Percentiles rank a stretch among this genome's conserved stretches.
These are phyloP conservation scores for Hymenopus coronatus DNA, from an alignment of 2,888 invertebrate species.

Conservation along the genomic window DNA sequence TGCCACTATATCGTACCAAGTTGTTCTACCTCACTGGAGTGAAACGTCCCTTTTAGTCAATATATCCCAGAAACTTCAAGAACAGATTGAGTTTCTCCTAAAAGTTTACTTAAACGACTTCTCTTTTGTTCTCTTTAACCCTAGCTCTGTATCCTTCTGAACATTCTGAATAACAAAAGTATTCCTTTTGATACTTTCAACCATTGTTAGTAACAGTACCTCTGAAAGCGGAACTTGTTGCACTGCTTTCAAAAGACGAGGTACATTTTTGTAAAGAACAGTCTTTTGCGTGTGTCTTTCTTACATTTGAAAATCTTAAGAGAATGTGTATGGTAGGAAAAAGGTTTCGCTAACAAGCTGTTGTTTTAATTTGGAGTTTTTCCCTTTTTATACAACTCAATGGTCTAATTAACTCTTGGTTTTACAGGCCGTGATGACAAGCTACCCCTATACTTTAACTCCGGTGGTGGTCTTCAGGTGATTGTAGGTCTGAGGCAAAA, in stretches of 20 bases:
- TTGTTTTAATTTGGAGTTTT: neutral
- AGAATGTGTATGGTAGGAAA: neutral
- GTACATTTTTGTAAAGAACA: neutral
- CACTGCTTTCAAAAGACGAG: neutral
- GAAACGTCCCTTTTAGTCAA: neutral
- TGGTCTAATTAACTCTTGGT: constrained; percentile 21
- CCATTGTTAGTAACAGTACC: neutral
- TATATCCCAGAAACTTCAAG: neutral
- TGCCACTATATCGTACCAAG: neutral
- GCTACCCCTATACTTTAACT: constrained; percentile 8
- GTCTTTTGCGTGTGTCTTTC: neutral
- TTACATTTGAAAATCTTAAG: neutral
- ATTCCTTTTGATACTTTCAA: neutral
- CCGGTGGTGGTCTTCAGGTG: constrained; percentile 23
- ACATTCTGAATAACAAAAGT: neutral
- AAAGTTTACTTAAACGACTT: neutral
- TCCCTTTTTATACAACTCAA: neutral
- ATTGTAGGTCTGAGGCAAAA: constrained; percentile 13
- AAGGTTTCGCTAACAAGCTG: neutral
- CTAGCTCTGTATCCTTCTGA: neutral
- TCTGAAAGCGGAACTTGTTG: neutral
- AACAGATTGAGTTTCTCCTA: neutral
- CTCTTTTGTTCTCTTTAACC: neutral
- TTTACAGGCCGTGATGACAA: constrained; percentile 15
- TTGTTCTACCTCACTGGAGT: neutral